Evolutionary conservation across 2,797 vertebrate genomes (phyloP), one percentile per base, ranked within the genome.

Genomic region (Eurystomus glaucurus): DNA sequence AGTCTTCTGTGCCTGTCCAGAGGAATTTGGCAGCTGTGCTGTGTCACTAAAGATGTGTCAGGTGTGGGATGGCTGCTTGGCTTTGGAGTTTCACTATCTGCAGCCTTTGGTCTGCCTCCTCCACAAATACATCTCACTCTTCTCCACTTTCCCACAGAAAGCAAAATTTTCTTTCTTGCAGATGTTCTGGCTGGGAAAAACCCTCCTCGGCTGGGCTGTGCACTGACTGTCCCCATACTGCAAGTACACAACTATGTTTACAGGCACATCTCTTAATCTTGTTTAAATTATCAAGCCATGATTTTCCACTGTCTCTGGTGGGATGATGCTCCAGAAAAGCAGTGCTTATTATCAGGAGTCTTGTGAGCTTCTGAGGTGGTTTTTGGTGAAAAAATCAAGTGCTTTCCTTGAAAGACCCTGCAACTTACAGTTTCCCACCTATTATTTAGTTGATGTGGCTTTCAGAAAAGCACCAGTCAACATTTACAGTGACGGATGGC

Each of bases 201-300:
- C 65, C 85, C 79, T 88, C 33, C n/a, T 57, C 57, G 71, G 55
- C 45, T 74, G 45, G 14, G 31, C 69, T 77, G 41, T 71, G 37
- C 45, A n/a, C 41, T 54, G 71, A 8, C 50, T 48, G 75, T 80
- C 68, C 35, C 25, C 39, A 52, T 16, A 39, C 16, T 60, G 65
- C 33, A 52, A 90, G n/a, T 29, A 25, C 65, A 93, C 64, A 83
- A 88, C 45, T 95, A 29, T 95, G 91, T 95, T 95, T 90, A 81
- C 69, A 80, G 46, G 54, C 58, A 58, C 0, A 0, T 46, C 88
- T 39, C 51, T 86, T 80, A 91, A 74, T 70, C n/a, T 74, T 92
- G 89, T 92, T 93, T 92, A 88, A 91, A 68, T 89, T 86, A 39
- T 33, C 72, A 58, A 91, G 76, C 21, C 37, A 62, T 72, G 68